Evolutionary conservation across 2,797 vertebrate species (phyloP).

Genomic region (Artibeus jamaicensis): DNA sequence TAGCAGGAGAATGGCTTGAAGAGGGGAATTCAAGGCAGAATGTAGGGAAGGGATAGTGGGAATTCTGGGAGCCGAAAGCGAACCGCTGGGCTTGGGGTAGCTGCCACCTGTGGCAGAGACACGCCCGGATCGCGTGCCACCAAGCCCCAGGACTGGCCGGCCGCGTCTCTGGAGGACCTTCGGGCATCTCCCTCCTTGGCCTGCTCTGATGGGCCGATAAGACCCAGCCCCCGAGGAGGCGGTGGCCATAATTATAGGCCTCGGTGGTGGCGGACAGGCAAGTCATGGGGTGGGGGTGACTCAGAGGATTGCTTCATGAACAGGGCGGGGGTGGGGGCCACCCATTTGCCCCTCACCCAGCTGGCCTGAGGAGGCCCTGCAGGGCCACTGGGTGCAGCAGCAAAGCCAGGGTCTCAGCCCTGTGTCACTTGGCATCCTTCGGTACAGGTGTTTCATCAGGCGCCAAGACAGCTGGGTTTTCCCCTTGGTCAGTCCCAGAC

Average conservation of each 20-base stretch:
- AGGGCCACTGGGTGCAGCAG: neutral
- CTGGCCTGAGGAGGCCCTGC: neutral
- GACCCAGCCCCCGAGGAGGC: slow-evolving; percentile 53
- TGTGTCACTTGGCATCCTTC: neutral
- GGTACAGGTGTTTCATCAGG: neutral
- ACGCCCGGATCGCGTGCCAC: neutral
- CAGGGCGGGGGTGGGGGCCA: slow-evolving; percentile 10
- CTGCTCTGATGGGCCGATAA: slow-evolving; percentile 62
- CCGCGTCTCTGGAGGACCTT: neutral
- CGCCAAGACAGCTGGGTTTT: slow-evolving; percentile 30
- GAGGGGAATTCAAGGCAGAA: neutral
- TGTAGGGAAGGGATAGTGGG: neutral
- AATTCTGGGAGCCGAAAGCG: neutral
- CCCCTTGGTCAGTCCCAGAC: neutral
- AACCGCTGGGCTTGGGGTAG: neutral
- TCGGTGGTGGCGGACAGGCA: slow-evolving; percentile 30
- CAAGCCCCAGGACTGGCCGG: neutral
- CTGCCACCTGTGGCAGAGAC: neutral
- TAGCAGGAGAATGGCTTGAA: neutral
- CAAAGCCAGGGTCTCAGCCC: neutral
- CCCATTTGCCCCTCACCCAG: slow-evolving; percentile 14
- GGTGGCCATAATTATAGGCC: slow-evolving; percentile 67
- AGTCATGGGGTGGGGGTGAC: slow-evolving; percentile 75
- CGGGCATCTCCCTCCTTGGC: neutral
- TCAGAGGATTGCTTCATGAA: slow-evolving; percentile 60